phyloP scores from a whole-genome alignment of 2,888 invertebrate genomes.

The Mystacides longicornis region DNA sequence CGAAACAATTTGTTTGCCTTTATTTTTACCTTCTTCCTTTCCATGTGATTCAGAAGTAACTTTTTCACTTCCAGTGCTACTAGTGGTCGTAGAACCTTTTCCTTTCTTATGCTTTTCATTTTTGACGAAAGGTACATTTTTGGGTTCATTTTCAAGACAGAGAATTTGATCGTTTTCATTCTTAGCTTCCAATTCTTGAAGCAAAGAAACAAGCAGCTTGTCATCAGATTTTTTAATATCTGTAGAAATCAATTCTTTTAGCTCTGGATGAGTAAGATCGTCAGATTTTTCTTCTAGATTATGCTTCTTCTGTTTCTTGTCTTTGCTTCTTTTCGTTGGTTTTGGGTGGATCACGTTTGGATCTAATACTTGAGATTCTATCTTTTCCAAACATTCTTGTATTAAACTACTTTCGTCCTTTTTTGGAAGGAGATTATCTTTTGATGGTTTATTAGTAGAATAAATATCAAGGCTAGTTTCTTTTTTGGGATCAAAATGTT shows the following conservation, averaged over 20 bases:
- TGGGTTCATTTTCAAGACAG: too few species aligned
- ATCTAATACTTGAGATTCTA: too few species aligned
- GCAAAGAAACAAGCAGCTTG: neutral
- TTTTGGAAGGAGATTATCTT: too few species aligned
- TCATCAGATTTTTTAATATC: constrained; percentile 18
- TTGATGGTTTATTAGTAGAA: too few species aligned
- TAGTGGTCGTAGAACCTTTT: constrained; percentile 1
- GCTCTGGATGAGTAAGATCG: constrained; percentile 7
- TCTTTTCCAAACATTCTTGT: too few species aligned
- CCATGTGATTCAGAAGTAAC: neutral
- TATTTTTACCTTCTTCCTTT: neutral
- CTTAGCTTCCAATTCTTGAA: neutral
- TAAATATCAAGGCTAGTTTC: too few species aligned
- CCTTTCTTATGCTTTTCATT: constrained; percentile 9
- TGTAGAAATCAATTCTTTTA: constrained; percentile 7
- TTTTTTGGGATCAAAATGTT: too few species aligned
- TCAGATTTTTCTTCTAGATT: neutral
- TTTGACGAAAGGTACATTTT: neutral
- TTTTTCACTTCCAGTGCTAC: neutral
- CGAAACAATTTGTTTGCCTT: neutral
- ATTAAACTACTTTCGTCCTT: too few species aligned
- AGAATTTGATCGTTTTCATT: too few species aligned
- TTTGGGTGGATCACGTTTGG: too few species aligned
- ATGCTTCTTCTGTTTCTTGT: neutral
- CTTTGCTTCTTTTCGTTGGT: neutral